Evolutionary conservation across 1,140 invertebrate genomes (phyloP).

Genomic region (Leptonema lineaticorne): DNA sequence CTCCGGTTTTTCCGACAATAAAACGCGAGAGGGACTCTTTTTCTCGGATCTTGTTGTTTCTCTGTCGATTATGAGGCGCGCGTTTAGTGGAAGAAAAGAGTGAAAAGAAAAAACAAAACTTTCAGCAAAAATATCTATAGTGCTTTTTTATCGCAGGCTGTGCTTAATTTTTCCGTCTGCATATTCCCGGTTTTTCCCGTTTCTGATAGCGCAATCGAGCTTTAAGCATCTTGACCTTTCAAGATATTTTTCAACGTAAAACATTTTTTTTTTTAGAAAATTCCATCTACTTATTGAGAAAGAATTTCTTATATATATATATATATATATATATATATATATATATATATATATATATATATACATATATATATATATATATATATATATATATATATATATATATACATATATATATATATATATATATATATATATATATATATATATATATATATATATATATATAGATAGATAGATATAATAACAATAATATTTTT

Average conservation of each 20-base stretch:
- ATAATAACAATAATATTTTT: too few relatives aligned
- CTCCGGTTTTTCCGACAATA: too few relatives aligned
- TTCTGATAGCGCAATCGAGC: slow-evolving; percentile 3
- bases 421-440: background rate
- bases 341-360: background rate
- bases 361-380: background rate
- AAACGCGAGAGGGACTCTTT: too few relatives aligned
- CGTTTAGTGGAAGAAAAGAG: too few relatives aligned
- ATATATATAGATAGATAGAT: background rate
- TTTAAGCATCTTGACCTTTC: slow-evolving; percentile 9
- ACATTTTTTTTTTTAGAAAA: background rate
- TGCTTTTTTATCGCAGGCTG: background rate
- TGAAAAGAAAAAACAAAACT: too few relatives aligned
- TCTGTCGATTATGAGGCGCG: too few relatives aligned
- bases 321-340: background rate
- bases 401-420: background rate
- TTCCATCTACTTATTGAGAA: too few relatives aligned
- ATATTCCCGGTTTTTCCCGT: background rate
- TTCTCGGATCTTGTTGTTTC: too few relatives aligned
- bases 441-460: background rate
- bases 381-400: background rate
- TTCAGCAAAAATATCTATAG: background rate
- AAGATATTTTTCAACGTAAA: background rate
- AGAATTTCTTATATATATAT: background rate
- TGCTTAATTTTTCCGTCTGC: background rate